Evolutionary conservation across 2,113 vertebrate species (phyloP).

Genomic region (Epinephelus fuscoguttatus): DNA sequence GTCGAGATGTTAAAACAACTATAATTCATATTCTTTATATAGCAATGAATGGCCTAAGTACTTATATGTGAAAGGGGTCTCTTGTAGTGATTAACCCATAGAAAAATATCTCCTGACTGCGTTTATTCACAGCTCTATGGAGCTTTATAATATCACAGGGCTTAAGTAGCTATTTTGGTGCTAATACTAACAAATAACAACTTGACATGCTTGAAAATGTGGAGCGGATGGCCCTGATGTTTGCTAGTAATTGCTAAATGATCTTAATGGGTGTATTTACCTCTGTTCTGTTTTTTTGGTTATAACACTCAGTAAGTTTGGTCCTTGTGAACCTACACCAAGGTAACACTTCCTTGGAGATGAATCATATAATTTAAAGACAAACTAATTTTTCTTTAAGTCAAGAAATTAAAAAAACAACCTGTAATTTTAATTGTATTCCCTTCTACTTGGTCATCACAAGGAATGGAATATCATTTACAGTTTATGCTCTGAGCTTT

Average conservation of each 20-base stretch:
- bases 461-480: constrained; percentile 10
- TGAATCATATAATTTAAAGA: too few species aligned
- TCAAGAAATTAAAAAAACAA: neutral
- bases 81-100: too few species aligned
- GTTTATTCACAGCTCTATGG: too few species aligned
- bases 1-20: too few species aligned
- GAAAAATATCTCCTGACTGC: too few species aligned
- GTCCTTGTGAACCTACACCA: neutral
- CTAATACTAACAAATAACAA: neutral
- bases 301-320: neutral
- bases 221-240: neutral
- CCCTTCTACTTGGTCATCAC: neutral
- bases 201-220: neutral
- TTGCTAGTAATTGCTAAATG: neutral
- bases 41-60: too few species aligned
- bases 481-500: neutral
- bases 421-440: neutral
- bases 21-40: too few species aligned
- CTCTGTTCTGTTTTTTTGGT: neutral
- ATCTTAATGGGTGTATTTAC: neutral
- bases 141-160: neutral
- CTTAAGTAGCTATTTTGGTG: neutral
- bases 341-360: neutral
- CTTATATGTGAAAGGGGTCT: too few species aligned
- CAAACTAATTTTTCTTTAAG: too few species aligned